Percentiles rank a stretch among this genome's conserved stretches.
These are phyloP conservation scores for Arothron firmamentum DNA, from an alignment of 2,113 vertebrate genomes.

Conservation along the genomic window DNA sequence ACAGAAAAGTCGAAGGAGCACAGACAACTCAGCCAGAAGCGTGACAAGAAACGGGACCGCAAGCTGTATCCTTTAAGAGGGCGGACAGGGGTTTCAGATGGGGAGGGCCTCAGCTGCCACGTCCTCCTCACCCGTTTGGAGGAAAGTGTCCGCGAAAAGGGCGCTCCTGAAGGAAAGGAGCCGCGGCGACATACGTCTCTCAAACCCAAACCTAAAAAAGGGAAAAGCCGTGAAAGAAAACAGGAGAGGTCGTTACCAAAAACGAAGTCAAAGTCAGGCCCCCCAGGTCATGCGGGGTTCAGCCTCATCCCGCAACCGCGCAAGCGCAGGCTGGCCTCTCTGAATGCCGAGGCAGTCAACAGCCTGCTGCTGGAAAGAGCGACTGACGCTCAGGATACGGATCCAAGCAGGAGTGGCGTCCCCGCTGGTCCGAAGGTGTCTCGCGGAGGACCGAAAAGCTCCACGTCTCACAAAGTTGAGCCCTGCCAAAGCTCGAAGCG, in stretches of 20 bases:
- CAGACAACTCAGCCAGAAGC: conserved; percentile 46
- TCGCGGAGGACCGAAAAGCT: conserved; percentile 46
- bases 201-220: conserved; percentile 41
- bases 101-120: conserved; percentile 79
- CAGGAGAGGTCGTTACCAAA: conserved; percentile 33
- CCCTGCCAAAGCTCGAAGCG: conserved; percentile 56
- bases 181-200: conserved; percentile 24
- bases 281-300: conserved; percentile 2
- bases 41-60: conserved; percentile 77
- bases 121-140: conserved; percentile 87
- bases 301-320: conserved; percentile 74
- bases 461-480: conserved; percentile 34
- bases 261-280: conserved; percentile 54
- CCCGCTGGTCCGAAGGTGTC: conserved; percentile 25
- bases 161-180: conserved; percentile 30
- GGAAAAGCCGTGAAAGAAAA: conserved; percentile 29
- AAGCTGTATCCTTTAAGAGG: conserved; percentile 90
- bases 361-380: conserved; percentile 86
- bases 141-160: conserved; percentile 35
- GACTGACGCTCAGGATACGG: conserved; percentile 60
- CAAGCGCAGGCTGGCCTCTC: conserved; percentile 89
- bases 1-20: conserved; percentile 27
- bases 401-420: conserved; percentile 27
- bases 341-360: conserved; percentile 93
- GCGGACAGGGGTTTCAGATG: conserved; percentile 61